Base-by-base conservation (phyloP, 2,888 invertebrate genomes). In the Rhorus exstirpatorius region DNA sequence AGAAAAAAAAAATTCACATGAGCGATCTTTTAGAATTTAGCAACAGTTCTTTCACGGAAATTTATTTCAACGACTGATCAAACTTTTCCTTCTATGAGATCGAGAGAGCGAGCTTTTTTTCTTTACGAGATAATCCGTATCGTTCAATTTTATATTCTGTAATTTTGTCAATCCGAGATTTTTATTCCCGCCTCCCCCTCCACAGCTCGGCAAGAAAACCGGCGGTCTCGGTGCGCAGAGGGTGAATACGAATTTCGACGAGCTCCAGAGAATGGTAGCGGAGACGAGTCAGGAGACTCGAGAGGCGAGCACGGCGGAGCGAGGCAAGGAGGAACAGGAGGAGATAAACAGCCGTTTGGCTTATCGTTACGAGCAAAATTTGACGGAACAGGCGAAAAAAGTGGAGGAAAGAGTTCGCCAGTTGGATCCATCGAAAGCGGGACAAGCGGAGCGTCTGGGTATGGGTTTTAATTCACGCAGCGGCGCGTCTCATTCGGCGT, bases 161-260 rank as follows among this genome's bases (percentile, higher is more conserved):
- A 31, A 31, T 31, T 31, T 31, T 31, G n/a, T n/a, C n/a, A n/a
- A n/a, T n/a, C n/a, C n/a, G n/a, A n/a, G n/a, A n/a, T n/a, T n/a
- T n/a, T n/a, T n/a, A n/a, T n/a, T n/a, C n/a, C n/a, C n/a, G n/a
- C n/a, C n/a, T n/a, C n/a, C 49, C 80, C 72, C 71, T 79, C 86
- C 88, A n/a, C 86, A 97, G 97, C 90, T 98, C 88, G 98, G 98
- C 0, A 98, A 97, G 85, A 98, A 98, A 91, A 72, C 88, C 38
- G 96, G 97, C 49, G 97, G 97, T 0, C 94, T 99, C 71, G 99
- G 99, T 65, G 99, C 99, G 14, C 98, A 98, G 67, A 97, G 97
- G 93, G 98, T 99, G 26, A 97, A 97, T 89, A 96, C 98, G 2
- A 98, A 99, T 93, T 99, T 99, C 93, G 97, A 97, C 17, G 99